These are phyloP conservation scores for Coregonus suidteri DNA, from an alignment of 2,797 vertebrate genomes.

Conservation along the genomic window DNA sequence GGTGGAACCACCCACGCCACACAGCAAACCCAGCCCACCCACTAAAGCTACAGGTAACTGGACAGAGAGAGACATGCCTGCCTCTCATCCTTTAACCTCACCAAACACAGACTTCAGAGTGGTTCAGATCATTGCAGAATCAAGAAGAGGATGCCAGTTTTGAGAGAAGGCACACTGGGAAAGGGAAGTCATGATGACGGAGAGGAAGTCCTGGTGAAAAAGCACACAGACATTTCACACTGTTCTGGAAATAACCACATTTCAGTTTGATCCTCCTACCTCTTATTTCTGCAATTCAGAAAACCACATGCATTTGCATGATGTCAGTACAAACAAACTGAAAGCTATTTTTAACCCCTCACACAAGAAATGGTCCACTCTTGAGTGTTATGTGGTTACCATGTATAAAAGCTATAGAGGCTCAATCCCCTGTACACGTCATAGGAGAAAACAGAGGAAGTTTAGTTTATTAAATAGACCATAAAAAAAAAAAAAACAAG, in stretches of 20 bases:
- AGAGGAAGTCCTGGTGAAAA: conserved; percentile 49
- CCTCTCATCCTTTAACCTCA: background rate
- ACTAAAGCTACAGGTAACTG: conserved; percentile 63
- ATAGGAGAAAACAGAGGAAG: no score
- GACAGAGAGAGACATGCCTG: background rate
- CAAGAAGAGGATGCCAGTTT: background rate
- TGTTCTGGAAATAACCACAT: conserved; percentile 57
- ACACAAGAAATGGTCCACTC: background rate
- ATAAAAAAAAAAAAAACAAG: no score
- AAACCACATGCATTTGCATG: background rate
- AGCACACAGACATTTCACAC: conserved; percentile 38
- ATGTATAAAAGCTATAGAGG: background rate
- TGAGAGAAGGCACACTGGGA: conserved; percentile 3
- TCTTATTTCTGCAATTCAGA: conserved; percentile 46
- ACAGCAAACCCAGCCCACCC: conserved; percentile 69
- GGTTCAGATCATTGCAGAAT: background rate
- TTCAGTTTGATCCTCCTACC: conserved; percentile 1
- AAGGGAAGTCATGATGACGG: conserved; percentile 38
- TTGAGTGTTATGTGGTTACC: background rate
- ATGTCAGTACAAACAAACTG: no score
- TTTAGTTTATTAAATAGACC: no score
- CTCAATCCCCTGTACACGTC: background rate
- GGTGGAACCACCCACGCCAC: conserved; percentile 57
- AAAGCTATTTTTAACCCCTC: background rate
- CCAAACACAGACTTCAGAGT: background rate